phyloP scores from a whole-genome alignment of 2,888 invertebrate genomes.

The Dione juno region DNA sequence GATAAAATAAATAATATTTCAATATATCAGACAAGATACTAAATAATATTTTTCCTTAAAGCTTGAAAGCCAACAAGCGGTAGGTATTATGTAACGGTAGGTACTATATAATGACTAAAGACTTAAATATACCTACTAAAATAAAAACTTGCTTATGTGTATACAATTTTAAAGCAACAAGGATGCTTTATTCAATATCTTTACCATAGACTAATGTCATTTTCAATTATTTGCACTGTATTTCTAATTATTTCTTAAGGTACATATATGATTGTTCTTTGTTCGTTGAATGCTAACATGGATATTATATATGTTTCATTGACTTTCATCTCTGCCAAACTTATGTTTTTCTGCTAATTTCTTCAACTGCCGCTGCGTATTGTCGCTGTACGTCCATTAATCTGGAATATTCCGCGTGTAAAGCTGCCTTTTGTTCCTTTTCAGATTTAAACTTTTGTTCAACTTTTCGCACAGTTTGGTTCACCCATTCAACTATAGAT shows the following conservation, averaged over 20 bases:
- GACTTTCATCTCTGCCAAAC: constrained; percentile 25
- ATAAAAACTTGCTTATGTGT: background rate
- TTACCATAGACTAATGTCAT: background rate
- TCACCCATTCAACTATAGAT: constrained; percentile 94
- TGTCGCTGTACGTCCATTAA: constrained; percentile 77
- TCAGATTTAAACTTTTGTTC: constrained; percentile 78
- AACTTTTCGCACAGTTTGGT: constrained; percentile 92
- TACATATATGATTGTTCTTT: no score
- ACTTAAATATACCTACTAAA: background rate
- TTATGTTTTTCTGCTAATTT: constrained; percentile 65
- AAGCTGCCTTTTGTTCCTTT: constrained; percentile 65
- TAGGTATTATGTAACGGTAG: background rate
- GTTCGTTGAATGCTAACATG: background rate
- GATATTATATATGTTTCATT: background rate
- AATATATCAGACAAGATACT: background rate
- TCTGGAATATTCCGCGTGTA: constrained; percentile 70
- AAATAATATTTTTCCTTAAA: background rate
- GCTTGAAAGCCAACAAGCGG: background rate
- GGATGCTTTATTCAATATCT: background rate
- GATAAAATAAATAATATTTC: constrained; percentile 6
- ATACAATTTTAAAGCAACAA: constrained; percentile 5
- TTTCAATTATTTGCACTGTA: no score
- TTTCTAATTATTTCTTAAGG: background rate
- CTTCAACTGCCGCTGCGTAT: constrained; percentile 74
- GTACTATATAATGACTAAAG: constrained; percentile 4